Conservation (phyloP, 2,797 vertebrate species). For the Enteromius paludinosus region DNA sequence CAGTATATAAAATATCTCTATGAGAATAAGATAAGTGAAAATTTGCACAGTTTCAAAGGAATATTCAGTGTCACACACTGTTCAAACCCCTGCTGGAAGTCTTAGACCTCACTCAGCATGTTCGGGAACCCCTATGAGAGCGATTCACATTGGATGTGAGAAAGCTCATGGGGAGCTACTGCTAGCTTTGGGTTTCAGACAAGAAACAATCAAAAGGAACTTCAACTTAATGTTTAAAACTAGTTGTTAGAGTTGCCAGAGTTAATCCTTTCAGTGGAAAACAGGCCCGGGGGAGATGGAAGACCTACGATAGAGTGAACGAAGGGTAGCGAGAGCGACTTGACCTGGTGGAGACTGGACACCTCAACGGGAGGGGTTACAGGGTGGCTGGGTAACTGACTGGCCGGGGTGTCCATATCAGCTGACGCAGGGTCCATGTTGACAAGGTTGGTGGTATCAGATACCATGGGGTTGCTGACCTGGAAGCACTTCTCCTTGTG, state of each 20-base stretch:
- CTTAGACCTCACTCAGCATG: conserved; percentile 27
- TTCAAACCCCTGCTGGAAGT: conserved; percentile 42
- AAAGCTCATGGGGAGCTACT: conserved; percentile 34
- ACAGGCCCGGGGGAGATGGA: conserved; percentile 83
- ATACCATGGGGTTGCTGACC: conserved; percentile 82
- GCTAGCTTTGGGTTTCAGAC: conserved; percentile 51
- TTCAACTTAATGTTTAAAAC: conserved; percentile 17
- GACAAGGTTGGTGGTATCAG: conserved; percentile 63
- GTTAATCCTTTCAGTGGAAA: conserved; percentile 86
- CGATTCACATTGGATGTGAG: conserved; percentile 19
- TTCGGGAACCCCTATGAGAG: conserved; percentile 15
- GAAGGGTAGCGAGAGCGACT: conserved; percentile 78
- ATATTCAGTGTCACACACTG: conserved; percentile 50
- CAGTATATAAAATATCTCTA: conserved; percentile 60
- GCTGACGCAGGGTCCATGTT: conserved; percentile 65
- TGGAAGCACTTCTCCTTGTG: conserved; percentile 96
- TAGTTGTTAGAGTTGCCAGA: conserved; percentile 78
- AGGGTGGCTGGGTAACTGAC: conserved; percentile 55
- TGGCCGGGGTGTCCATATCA: conserved; percentile 63
- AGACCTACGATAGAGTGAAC: conserved; percentile 82
- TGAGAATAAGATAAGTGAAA: conserved; percentile 46
- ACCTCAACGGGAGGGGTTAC: conserved; percentile 57
- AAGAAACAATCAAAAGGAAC: conserved; percentile 17
- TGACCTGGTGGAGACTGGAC: conserved; percentile 65
- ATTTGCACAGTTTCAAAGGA: conserved; percentile 46